phyloP scores from a whole-genome alignment of 2,113 vertebrate species.

The Spea bombifrons region DNA sequence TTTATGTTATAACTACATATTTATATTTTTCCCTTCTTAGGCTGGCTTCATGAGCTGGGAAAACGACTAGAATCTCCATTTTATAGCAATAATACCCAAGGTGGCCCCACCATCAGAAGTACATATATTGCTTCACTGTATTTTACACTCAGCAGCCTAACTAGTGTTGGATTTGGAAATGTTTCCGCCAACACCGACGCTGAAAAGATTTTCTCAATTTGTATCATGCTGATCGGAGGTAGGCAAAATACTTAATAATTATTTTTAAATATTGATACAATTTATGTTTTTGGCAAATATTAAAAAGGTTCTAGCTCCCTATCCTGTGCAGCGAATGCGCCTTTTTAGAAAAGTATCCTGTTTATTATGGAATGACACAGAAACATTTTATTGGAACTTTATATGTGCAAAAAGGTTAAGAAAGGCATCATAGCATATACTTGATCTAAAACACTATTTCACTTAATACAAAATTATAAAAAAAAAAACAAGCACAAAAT shows the following conservation, averaged over 20 bases:
- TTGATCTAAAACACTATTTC: too few species aligned
- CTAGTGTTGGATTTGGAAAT: conserved; percentile 96
- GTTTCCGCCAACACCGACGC: conserved; percentile 94
- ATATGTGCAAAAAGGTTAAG: too few species aligned
- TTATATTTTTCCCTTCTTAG: conserved; percentile 58
- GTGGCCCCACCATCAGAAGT: conserved; percentile 84
- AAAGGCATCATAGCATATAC: too few species aligned
- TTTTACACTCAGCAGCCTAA: conserved; percentile 96
- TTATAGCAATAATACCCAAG: conserved; percentile 71
- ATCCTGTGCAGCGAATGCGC: too few species aligned
- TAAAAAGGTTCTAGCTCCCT: too few species aligned
- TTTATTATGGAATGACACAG: too few species aligned
- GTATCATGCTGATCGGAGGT: conserved; percentile 97
- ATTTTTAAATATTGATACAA: not conserved
- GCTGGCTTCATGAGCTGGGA: conserved; percentile 94
- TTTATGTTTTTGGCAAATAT: too few species aligned
- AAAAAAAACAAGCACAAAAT: too few species aligned
- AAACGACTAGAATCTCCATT: conserved; percentile 92
- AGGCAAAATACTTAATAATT: conserved; percentile 35
- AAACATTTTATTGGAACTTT: too few species aligned
- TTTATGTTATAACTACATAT: not conserved
- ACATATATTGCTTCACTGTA: conserved; percentile 94
- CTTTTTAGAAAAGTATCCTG: too few species aligned
- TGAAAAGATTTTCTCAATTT: conserved; percentile 97
- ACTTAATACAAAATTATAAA: too few species aligned